Conservation (phyloP, 2,888 invertebrate species). For the Urechis unicinctus region DNA sequence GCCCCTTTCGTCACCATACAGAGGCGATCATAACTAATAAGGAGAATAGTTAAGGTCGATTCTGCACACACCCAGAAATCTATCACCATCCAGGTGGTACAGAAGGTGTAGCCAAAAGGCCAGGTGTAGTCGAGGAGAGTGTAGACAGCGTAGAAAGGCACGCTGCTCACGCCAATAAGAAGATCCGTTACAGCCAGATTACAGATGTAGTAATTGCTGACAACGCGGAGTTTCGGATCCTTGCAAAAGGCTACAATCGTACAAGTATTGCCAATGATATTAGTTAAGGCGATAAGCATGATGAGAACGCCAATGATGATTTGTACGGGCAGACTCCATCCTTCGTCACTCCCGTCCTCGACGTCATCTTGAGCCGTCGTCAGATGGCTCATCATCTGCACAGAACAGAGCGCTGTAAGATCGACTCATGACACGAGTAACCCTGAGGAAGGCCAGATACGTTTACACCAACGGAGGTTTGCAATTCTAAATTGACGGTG, state of each 20-base stretch:
- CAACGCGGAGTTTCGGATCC: conserved; percentile 23
- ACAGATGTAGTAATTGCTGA: conserved; percentile 27
- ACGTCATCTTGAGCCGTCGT: no score
- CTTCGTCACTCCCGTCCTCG: no score
- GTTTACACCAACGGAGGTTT: no score
- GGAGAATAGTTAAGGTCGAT: conserved; percentile 25
- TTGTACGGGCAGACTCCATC: no score
- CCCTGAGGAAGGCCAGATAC: no score
- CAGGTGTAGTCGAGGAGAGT: conserved; percentile 22
- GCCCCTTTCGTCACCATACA: conserved; percentile 23
- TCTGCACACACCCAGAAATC: conserved; percentile 28
- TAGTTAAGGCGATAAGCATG: no score
- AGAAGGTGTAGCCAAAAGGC: conserved; percentile 27
- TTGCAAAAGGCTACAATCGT: conserved; percentile 24
- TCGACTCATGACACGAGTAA: no score
- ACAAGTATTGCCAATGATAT: conserved; percentile 25
- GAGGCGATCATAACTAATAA: conserved; percentile 27
- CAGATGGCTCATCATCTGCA: no score
- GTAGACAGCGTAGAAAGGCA: conserved; percentile 29
- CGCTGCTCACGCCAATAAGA: conserved; percentile 23
- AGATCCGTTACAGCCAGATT: conserved; percentile 29
- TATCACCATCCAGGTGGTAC: conserved; percentile 24
- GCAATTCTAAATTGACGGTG: no score
- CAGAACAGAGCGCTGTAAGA: no score
- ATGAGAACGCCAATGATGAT: no score